phyloP scores from a whole-genome alignment of 2,797 vertebrate genomes.

The Fundulus diaphanus region DNA sequence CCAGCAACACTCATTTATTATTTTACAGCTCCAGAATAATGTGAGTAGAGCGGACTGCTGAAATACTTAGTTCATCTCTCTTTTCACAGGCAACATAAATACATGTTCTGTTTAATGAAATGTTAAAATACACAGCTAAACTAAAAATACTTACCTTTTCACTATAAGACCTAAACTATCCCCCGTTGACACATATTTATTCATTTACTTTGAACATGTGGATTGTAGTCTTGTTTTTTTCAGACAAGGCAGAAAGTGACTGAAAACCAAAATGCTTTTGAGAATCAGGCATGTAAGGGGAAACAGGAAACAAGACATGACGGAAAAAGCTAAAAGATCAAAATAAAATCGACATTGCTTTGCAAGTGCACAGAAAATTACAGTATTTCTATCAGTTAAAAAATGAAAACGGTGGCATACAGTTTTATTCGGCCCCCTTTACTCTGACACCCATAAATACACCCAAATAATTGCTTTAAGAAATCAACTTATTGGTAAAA shows the following conservation, averaged over 20 bases:
- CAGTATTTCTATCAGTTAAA: too few species aligned
- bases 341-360: background rate
- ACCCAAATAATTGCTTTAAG: too few species aligned
- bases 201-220: background rate
- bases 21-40: slow-evolving; percentile 6
- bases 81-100: background rate
- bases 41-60: background rate
- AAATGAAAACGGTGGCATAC: too few species aligned
- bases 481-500: too few species aligned
- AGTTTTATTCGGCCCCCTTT: too few species aligned
- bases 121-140: background rate
- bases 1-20: slow-evolving; percentile 10
- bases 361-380: too few species aligned
- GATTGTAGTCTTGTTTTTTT: background rate
- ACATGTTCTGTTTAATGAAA: background rate
- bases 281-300: background rate
- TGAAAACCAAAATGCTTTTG: background rate
- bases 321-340: background rate
- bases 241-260: background rate
- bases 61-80: background rate
- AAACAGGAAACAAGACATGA: background rate
- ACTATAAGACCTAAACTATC: background rate
- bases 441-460: too few species aligned
- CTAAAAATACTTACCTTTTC: background rate
- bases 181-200: background rate